These are phyloP conservation scores for Pseudachorutes palmiensis DNA, from an alignment of 1,140 invertebrate genomes.

Conservation along the genomic window DNA sequence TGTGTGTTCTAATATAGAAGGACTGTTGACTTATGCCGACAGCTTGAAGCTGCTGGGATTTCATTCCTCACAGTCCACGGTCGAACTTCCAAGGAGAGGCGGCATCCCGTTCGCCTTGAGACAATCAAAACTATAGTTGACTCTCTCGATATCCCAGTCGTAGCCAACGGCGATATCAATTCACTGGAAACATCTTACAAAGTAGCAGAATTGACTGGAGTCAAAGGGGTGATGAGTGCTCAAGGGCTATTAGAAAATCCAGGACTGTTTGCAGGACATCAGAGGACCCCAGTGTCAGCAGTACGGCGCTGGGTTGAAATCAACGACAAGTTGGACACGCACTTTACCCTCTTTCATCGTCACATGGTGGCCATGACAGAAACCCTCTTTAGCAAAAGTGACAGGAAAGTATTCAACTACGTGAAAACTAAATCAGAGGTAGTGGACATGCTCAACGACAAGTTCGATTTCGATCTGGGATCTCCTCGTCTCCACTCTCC, in stretches of 20 bases:
- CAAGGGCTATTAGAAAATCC: slow-evolving; percentile 84
- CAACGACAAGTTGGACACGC: slow-evolving; percentile 50
- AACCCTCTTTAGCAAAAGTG: slow-evolving; percentile 43
- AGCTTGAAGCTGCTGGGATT: slow-evolving; percentile 71
- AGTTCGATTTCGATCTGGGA: slow-evolving; percentile 24
- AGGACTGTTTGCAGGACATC: slow-evolving; percentile 65
- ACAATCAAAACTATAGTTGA: slow-evolving; percentile 65
- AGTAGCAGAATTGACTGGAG: slow-evolving; percentile 59
- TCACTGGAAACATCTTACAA: slow-evolving; percentile 57
- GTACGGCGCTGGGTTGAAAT: slow-evolving; percentile 80
- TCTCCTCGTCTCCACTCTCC: not conserved
- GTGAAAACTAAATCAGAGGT: slow-evolving; percentile 60
- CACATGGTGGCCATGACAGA: slow-evolving; percentile 83
- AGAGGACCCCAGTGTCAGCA: slow-evolving; percentile 63
- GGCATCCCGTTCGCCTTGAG: slow-evolving; percentile 64
- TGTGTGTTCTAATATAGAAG: slow-evolving; percentile 11
- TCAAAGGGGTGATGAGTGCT: slow-evolving; percentile 79
- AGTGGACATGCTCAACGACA: slow-evolving; percentile 55
- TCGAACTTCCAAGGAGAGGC: slow-evolving; percentile 70
- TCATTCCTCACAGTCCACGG: slow-evolving; percentile 87
- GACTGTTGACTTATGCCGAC: slow-evolving; percentile 65
- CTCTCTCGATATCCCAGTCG: slow-evolving; percentile 64
- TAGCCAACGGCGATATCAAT: slow-evolving; percentile 68
- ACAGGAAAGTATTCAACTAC: slow-evolving; percentile 56
- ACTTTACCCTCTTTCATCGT: slow-evolving; percentile 79